phyloP scores from a whole-genome alignment of 2,113 vertebrate genomes.

The Corythaeola cristata region DNA sequence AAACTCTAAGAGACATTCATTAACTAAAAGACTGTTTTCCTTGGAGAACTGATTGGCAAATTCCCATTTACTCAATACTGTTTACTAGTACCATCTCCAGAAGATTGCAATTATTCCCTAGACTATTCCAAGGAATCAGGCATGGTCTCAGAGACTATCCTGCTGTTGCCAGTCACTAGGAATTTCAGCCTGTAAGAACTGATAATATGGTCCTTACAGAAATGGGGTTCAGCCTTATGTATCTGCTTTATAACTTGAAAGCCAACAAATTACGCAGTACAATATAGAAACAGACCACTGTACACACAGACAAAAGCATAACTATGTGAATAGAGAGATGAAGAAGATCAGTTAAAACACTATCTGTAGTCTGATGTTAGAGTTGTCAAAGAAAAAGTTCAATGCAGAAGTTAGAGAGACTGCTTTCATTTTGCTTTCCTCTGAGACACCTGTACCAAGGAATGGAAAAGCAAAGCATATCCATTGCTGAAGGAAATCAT shows the following conservation, averaged over 20 bases:
- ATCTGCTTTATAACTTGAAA: background rate
- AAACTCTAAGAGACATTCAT: slow-evolving; percentile 13
- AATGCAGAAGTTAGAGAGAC: background rate
- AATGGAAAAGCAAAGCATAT: background rate
- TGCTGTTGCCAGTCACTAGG: background rate
- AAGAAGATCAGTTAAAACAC: background rate
- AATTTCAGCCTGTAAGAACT: background rate
- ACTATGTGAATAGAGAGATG: background rate
- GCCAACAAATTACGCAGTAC: background rate
- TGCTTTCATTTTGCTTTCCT: background rate
- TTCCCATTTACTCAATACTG: slow-evolving; percentile 23
- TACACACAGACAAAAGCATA: background rate
- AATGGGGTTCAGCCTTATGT: background rate
- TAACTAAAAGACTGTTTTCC: slow-evolving; percentile 1
- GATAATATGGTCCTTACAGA: background rate
- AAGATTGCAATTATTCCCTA: background rate
- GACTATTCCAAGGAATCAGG: background rate
- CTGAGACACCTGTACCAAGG: background rate
- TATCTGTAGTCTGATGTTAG: background rate
- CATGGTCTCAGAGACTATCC: background rate
- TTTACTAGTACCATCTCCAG: background rate
- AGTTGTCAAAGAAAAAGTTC: background rate
- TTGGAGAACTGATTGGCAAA: background rate
- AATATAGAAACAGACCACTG: background rate
- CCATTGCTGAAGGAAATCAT: background rate